Evolutionary conservation across 2,113 vertebrate genomes (phyloP), one percentile per base, ranked within the genome.

Genomic region (Pandion haliaetus): DNA sequence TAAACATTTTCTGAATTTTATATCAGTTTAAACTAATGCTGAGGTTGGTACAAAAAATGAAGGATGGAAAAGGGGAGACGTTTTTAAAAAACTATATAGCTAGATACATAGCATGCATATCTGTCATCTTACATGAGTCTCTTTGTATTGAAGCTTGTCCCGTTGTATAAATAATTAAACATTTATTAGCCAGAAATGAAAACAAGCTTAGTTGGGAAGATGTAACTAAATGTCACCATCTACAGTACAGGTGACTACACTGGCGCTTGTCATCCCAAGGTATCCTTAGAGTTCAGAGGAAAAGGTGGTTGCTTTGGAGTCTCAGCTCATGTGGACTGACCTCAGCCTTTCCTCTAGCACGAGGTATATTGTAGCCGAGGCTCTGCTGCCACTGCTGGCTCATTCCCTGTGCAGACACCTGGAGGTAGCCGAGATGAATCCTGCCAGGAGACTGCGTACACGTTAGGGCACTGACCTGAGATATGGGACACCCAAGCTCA

Each of bases 371-470:
- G 4, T 38, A 18, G 62, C 17, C 1, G 3, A 40, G 63, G n/a
- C 10, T 44, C 19, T 6, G 4, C 40, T 61, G n/a, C 26, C 3
- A 0, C 18, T 14, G 16, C 28, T 32, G 62, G 12, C 45, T 34
- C 50, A 28, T 84, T 80, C 31, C 38, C 5, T 38, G 4, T n/a
- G 17, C 32, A 55, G 44, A 10, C 12, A n/a, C 8, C 59, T 54
- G 84, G 42, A 85, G 49, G 13, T 4, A 59, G 32, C 58, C 9
- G 4, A 19, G 28, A 34, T n/a, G 14, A 59, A 73, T 36, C 59
- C n/a, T 69, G 4, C 55, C n/a, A 69, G 54, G 26, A 47, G 6
- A 19, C 18, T n/a, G 5, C 0, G 1, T 28, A n/a, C 17, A 0
- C 44, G 26, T 29, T 36, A 82, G n/a, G 34, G 28, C 18, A 17